Conservation (phyloP, 2,888 invertebrate genomes). For the Graphium colonna region DNA sequence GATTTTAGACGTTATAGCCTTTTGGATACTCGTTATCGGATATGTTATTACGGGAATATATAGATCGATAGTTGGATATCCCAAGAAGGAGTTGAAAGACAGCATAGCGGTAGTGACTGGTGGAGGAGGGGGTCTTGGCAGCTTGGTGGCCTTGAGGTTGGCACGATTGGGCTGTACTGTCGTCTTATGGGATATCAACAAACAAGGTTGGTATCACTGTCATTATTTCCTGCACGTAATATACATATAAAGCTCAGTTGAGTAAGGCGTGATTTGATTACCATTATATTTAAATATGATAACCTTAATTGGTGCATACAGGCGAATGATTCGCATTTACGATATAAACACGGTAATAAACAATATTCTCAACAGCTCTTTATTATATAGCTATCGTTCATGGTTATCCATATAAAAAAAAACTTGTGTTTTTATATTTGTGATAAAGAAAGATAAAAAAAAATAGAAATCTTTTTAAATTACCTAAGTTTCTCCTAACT, state of each 20-base stretch:
- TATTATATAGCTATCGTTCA: no score
- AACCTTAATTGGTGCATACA: no score
- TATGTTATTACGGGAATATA: constrained; percentile 79
- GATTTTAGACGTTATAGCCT: constrained; percentile 78
- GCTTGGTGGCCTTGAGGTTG: constrained; percentile 86
- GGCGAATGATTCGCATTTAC: no score
- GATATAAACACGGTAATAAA: no score
- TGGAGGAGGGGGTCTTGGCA: constrained; percentile 92
- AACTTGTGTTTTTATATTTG: no score
- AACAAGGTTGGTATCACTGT: constrained; percentile 81
- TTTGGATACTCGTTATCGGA: constrained; percentile 69
- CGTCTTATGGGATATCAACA: constrained; percentile 94
- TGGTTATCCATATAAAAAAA: no score
- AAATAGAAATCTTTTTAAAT: no score
- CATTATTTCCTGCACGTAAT: constrained; percentile 7
- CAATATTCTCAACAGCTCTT: no score
- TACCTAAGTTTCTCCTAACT: no score
- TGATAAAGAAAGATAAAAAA: no score
- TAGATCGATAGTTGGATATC: constrained; percentile 81
- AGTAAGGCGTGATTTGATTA: constrained; percentile 1
- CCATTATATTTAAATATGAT: no score
- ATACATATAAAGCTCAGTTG: neutral
- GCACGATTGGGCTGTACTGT: constrained; percentile 88
- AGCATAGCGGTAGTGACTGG: constrained; percentile 93
- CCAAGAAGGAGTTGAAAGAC: constrained; percentile 85